These are phyloP conservation scores for Sialis lutaria DNA, from an alignment of 2,888 invertebrate species.

Conservation along the genomic window DNA sequence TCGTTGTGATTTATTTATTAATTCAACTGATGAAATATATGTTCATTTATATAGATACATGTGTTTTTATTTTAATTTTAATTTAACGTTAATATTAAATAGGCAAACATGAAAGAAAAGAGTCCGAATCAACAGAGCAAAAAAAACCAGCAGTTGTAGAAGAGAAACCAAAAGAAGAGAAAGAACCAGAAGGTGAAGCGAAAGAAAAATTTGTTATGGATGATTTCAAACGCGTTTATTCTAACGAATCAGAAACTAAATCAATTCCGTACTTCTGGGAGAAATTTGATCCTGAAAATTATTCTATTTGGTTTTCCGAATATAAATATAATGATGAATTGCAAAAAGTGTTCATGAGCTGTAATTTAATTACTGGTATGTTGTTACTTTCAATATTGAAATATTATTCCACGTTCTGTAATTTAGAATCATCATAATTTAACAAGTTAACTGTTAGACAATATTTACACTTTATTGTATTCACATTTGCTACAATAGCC, in stretches of 20 bases:
- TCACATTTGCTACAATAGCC: no score
- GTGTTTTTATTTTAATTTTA: neutral
- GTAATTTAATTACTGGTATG: conserved; percentile 84
- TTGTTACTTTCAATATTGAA: conserved; percentile 2
- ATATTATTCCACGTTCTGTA: neutral
- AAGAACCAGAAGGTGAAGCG: conserved; percentile 44
- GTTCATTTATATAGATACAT: no score
- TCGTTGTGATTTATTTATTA: neutral
- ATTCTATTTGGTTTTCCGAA: conserved; percentile 94
- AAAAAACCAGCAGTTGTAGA: conserved; percentile 27
- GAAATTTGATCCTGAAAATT: conserved; percentile 90
- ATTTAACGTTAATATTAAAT: neutral
- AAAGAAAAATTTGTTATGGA: conserved; percentile 80
- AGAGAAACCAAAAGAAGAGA: conserved; percentile 36
- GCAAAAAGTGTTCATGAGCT: conserved; percentile 89
- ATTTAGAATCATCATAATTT: neutral
- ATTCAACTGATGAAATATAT: no score
- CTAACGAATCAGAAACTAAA: conserved; percentile 84
- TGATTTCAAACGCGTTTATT: conserved; percentile 93
- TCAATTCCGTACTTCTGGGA: conserved; percentile 98
- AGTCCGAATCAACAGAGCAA: conserved; percentile 23
- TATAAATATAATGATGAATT: conserved; percentile 93
- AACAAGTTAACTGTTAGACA: no score
- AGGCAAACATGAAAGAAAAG: conserved; percentile 26
- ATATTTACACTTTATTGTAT: no score